Base-by-base conservation (phyloP, 2,113 vertebrate genomes). In the Oreamnos americanus region DNA sequence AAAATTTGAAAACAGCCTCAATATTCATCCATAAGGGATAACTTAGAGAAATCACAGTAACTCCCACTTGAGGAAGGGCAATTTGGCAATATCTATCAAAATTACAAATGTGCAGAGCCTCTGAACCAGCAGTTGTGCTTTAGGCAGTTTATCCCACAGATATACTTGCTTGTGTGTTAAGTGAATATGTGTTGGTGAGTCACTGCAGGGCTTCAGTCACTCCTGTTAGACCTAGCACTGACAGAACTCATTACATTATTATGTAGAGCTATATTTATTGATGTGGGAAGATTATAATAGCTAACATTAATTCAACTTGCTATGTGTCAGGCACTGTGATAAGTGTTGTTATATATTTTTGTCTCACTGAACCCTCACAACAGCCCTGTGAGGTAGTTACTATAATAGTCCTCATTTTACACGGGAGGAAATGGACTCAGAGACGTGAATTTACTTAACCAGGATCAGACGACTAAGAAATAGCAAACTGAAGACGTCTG, bases 261-360 rank as follows among this genome's bases (percentile, higher is more conserved):
- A 71, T 94, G 55, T 83, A 57, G 83, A 82, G 36, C 71, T 96
- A 1, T 94, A 95, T 83, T 96, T 96, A 91, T 96, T 95, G 87
- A 83, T 6, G 23, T 95, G 58, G 91, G 84, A 95, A 84, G 84
- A 79, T 91, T 90, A 79, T 93, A 90, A 91, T 74, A 94, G 60
- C 87, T 91, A 83, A 62, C 83, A 91, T 96, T 93, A 96, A 92
- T 96, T 96, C 90, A 78, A 47, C 64, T 94, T 97, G 45, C 39
- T 81, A 47, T 64, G 26, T 95, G 81, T 94, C 91, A 97, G 82
- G 60, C 78, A 90, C 78, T 89, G 49, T 84, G 84, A 58, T 60
- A 86, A 90, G 82, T 88, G 45, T 79, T 88, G 94, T 91, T 96
- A 62, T 91, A 49, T 95, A 88, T 97, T 95, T 98, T 96, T 89